Base-by-base conservation (phyloP, 2,888 invertebrate genomes). In the Luperina testacea region DNA sequence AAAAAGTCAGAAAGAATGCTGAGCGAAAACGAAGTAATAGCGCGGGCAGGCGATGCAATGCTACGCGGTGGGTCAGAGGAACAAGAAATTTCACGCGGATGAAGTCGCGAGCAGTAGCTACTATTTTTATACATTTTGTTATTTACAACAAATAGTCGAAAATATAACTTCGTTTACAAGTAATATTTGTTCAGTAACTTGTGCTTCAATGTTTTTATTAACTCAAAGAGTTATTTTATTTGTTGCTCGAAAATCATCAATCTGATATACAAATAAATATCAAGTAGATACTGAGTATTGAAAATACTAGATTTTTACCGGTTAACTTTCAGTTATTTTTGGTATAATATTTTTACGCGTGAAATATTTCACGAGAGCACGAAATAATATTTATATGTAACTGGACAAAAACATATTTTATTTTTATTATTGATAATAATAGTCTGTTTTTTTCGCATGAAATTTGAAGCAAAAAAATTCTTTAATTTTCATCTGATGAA, bases 131-230 rank as follows among this genome's bases (percentile, higher is more conserved):
- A 20, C 15, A 69, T 64, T 64, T 38, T 15, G 15, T 20, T 32
- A 38, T n/a, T 76, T 20, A 45, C 13, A 65, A 17, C 59, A 38
- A 32, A 38, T 53, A 61, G 42, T 61, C 32, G 13, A 27, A 61
- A 63, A 53, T 9, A 32, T n/a, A 45, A 70, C 61, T 61, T 61
- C 8, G 74, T 81, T 64, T 42, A 53, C 32, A 32, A n/a, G 13
- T 13, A 8, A n/a, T 24, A 17, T 82, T 82, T 69, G 17, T 53
- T 51, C n/a, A 69, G 4, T 57, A 75, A 78, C 32, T 32, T 27
- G 20, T 38, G 48, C 32, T 82, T 67, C 77, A 27, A 53, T 77
- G 78, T 81, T 77, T 82, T 77, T 78, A 53, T 71, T 38, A 71
- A 42, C 20, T 20, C 20, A 15, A 20, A 17, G 20, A 76, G 51